Percentiles rank a stretch among this genome's conserved stretches.
Conservation (phyloP, 2,113 vertebrate genomes). For the Glaucomys volans region DNA sequence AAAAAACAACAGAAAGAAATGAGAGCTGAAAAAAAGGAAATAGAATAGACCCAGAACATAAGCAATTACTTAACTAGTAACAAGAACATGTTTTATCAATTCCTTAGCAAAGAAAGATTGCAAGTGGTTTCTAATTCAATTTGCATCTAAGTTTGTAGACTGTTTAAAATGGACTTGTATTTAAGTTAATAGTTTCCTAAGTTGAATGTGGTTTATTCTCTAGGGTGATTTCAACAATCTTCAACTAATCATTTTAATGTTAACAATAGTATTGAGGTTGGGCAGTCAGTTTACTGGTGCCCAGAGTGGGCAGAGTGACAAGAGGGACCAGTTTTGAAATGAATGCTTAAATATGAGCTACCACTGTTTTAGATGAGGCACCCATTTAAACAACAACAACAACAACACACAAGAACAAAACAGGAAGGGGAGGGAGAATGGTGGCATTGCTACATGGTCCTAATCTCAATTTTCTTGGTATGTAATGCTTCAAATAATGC, state of each 20-base stretch:
- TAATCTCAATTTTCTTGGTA: not conserved
- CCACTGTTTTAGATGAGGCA: not conserved
- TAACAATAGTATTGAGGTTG: not conserved
- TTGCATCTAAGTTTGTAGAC: not conserved
- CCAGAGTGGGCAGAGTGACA: not conserved
- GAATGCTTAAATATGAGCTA: not conserved
- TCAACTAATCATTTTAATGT: not conserved
- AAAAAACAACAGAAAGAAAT: not conserved
- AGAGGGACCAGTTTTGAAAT: not conserved
- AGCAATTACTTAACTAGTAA: not conserved
- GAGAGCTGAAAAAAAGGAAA: not conserved
- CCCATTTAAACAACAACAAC: not conserved
- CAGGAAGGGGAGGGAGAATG: not conserved
- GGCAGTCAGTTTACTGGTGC: not conserved
- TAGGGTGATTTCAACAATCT: not conserved
- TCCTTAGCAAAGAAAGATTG: not conserved
- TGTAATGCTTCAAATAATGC: slow-evolving; percentile 17
- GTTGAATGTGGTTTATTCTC: not conserved
- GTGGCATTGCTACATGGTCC: not conserved
- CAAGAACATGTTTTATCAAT: not conserved
- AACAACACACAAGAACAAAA: not conserved
- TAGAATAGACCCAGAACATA: not conserved
- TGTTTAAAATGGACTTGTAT: not conserved
- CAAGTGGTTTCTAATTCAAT: not conserved
- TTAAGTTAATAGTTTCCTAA: not conserved